Conservation (phyloP, 2,113 vertebrate species). For the Potamarius usumacintae region DNA sequence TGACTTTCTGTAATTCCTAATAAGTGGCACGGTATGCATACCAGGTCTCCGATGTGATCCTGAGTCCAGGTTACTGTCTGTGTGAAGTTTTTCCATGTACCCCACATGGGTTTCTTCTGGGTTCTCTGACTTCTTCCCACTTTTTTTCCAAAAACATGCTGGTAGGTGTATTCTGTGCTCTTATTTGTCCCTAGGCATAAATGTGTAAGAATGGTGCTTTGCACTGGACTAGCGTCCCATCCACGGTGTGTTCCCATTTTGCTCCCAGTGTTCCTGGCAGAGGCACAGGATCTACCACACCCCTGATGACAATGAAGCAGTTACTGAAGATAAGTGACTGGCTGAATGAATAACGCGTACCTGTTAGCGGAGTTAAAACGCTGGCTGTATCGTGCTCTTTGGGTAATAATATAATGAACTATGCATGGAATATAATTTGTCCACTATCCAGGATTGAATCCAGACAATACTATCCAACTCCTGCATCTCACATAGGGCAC, state of each 20-base stretch:
- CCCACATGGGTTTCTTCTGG: background rate
- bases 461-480: background rate
- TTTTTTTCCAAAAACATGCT: background rate
- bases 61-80: background rate
- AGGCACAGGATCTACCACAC: background rate
- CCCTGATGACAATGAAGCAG: background rate
- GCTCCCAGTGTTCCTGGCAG: too few relatives aligned
- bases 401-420: background rate
- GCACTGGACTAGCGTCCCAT: background rate
- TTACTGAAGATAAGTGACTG: background rate
- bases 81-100: background rate
- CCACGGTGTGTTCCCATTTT: too few relatives aligned
- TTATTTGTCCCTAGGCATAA: background rate
- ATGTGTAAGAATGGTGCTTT: background rate
- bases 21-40: background rate
- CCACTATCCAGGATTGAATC: background rate
- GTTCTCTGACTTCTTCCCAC: background rate
- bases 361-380: background rate
- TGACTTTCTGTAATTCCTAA: background rate
- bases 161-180: background rate
- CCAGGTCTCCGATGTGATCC: background rate
- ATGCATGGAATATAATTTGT: background rate
- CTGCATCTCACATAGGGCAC: background rate
- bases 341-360: background rate
- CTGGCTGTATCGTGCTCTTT: background rate